Base-by-base conservation (phyloP, 1,140 invertebrate species). In the Drosophila sproati region DNA sequence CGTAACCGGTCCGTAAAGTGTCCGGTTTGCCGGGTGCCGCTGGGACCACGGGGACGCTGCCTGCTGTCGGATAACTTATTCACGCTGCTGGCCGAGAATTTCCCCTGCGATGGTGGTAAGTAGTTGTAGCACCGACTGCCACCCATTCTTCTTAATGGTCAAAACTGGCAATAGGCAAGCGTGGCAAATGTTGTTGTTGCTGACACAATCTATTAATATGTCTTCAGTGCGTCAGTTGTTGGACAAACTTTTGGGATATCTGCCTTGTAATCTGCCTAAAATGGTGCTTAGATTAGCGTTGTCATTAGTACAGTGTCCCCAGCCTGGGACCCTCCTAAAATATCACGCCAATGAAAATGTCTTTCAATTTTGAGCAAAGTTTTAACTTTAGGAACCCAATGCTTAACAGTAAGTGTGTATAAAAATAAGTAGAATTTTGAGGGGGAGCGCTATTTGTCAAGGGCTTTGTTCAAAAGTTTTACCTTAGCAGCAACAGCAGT, bases 61-160 rank as follows among this genome's bases (percentile, higher is more conserved):
- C 80, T 93, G 34, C 86, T 93, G 37, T 92, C 93, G 39, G 93
- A 93, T 81, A 93, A 93, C 81, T 82, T 93, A 73, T 92, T 93
- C 76, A 89, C 82, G 50, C 71, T 93, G 61, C 82, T 93, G 64
- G 92, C 92, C 28, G 91, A 93, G 69, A 93, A 91, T 69, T 93
- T 93, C 76, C 91, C 91, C 69, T 92, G 91, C 56, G 91, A 92
- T 56, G 88, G 91, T 48, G 90, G 91, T 92, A 81, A 92, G 91
- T 82, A 47, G 31, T n/a, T n/a, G 39, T 43, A 29, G 2, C 20
- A 20, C 20, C 20, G 20, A 20, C 20, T 20, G 20, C 20, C 20
- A 20, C 20, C 48, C 39, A 43, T 61, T 39, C 51, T 50, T 57
- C 35, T 68, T 64, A 64, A 57, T 72, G 35, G 43, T 5, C 35